Conservation (phyloP, 2,888 invertebrate genomes). For the Tenthredo amoena region DNA sequence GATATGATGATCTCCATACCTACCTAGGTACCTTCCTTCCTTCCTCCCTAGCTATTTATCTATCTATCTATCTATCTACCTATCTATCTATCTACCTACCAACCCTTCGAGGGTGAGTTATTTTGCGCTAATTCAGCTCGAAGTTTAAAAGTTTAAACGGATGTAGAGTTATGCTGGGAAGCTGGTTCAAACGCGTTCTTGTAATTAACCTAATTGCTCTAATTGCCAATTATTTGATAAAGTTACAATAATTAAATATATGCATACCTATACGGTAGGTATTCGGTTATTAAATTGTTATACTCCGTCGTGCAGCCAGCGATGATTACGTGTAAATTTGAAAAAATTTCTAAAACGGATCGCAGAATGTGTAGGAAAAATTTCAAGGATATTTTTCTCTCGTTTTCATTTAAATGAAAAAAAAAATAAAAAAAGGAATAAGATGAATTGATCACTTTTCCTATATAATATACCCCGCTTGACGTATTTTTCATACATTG, state of each 20-base stretch:
- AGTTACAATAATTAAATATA: neutral
- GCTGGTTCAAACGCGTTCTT: neutral
- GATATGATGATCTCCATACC: neutral
- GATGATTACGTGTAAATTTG: neutral
- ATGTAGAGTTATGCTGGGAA: neutral
- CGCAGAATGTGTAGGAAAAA: neutral
- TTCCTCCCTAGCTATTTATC: neutral
- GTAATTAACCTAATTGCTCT: conserved; percentile 10
- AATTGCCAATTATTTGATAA: conserved; percentile 25
- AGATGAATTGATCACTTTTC: neutral
- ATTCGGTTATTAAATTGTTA: neutral
- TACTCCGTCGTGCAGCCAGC: neutral
- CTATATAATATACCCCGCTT: neutral
- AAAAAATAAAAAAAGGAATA: neutral
- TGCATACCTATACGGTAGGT: neutral
- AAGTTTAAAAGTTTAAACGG: conserved; percentile 1
- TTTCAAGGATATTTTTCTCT: neutral
- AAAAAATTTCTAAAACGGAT: neutral
- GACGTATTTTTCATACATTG: neutral
- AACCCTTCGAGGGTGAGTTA: neutral
- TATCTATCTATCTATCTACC: neutral
- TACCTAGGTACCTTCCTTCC: neutral
- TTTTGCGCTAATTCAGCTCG: neutral
- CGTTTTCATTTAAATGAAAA: neutral
- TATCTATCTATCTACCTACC: neutral